A percentile compares a stretch with the other conserved stretches of the same genome.
Conservation (phyloP, 2,797 vertebrate species). For the Melanotaenia trifasciata region DNA sequence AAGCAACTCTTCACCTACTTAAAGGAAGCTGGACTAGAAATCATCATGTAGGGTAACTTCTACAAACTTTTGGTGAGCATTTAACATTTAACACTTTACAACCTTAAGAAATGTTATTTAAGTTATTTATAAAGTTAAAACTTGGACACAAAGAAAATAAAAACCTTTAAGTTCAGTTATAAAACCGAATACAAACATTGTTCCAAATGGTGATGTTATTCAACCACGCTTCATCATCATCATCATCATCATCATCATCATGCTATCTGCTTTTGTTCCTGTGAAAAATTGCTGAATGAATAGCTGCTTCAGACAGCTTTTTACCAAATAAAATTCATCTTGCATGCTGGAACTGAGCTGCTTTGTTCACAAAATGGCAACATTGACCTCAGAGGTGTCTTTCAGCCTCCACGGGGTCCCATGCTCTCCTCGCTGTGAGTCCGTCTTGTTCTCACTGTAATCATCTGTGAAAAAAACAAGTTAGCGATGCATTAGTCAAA, state of each 20-base stretch:
- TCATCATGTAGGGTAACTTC: no score
- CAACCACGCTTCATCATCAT: conserved; percentile 54
- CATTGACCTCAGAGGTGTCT: conserved; percentile 80
- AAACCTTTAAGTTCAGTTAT: conserved; percentile 18
- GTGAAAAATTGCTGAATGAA: conserved; percentile 81
- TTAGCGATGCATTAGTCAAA: conserved; percentile 74
- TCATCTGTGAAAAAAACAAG: conserved; percentile 79
- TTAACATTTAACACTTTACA: no score
- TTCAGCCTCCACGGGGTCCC: conserved; percentile 78
- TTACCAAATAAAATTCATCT: conserved; percentile 81
- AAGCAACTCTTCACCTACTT: no score
- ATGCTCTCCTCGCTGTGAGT: conserved; percentile 76
- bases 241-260: conserved; percentile 50
- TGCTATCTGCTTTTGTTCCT: conserved; percentile 70
- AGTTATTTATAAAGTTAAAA: no score
- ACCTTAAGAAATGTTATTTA: no score
- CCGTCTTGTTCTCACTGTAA: conserved; percentile 78
- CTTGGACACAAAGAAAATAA: background rate
- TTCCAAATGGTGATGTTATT: conserved; percentile 71
- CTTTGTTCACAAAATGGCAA: conserved; percentile 79
- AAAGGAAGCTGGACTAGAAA: no score
- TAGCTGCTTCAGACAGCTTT: conserved; percentile 70
- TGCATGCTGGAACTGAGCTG: conserved; percentile 77
- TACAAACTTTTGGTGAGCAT: no score
- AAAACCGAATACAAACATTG: conserved; percentile 74